Evolutionary conservation across 2,113 vertebrate species (phyloP).

Genomic region (Condylura cristata): DNA sequence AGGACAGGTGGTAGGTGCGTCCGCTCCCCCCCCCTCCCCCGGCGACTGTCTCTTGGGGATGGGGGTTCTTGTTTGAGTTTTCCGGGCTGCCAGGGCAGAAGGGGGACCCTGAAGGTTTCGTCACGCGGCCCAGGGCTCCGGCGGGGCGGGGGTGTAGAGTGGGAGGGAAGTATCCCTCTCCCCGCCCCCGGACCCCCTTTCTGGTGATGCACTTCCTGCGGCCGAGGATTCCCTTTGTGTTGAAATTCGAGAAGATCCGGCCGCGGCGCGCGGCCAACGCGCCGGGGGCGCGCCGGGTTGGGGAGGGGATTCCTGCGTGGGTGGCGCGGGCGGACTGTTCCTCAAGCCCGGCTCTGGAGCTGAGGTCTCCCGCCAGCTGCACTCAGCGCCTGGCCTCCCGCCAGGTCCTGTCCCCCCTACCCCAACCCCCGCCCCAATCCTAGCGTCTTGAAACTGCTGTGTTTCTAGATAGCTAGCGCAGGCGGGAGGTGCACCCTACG

Average conservation of each 20-base stretch:
- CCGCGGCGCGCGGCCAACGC: background rate
- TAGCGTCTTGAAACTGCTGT: background rate
- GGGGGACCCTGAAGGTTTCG: slow-evolving; percentile 43
- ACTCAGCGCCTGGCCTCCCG: accelerated
- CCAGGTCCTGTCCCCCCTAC: background rate
- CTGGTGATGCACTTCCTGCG: slow-evolving; percentile 79
- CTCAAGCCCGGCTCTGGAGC: accelerated
- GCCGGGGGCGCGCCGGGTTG: background rate
- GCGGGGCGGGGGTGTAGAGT: background rate
- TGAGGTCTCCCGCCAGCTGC: too few species aligned
- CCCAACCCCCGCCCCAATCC: too few species aligned
- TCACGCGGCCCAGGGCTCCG: background rate
- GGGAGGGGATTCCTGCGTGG: slow-evolving; percentile 37
- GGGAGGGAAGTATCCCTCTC: background rate
- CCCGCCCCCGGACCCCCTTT: slow-evolving; percentile 54
- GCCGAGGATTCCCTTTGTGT: slow-evolving; percentile 82
- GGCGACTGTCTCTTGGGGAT: accelerated
- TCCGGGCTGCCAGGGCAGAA: background rate
- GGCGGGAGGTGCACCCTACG: background rate
- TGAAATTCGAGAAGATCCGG: slow-evolving; percentile 68
- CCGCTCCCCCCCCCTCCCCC: too few species aligned
- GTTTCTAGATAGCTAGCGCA: background rate
- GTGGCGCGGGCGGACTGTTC: background rate
- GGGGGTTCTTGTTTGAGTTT: background rate
- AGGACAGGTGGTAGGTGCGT: background rate